Base-by-base conservation (phyloP, 2,888 invertebrate genomes). In the Macrostomum cliftonense region DNA sequence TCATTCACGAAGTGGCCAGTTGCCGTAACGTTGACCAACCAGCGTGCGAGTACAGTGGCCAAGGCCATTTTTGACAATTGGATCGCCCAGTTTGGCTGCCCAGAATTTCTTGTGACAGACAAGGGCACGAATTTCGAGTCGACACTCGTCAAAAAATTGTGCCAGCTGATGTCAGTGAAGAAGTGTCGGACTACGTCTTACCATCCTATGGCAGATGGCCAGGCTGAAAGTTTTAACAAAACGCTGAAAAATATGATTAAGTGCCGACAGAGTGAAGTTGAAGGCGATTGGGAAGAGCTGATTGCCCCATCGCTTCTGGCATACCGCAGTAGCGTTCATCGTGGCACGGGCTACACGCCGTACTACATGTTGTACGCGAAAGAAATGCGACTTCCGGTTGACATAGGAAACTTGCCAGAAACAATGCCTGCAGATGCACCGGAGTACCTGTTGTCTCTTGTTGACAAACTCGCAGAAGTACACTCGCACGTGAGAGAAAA, bases 41-140 rank as follows among this genome's bases (percentile, higher is more conserved):
- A n/a, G n/a, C n/a, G n/a, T n/a, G n/a, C n/a, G n/a, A n/a, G n/a
- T n/a, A n/a, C n/a, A n/a, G n/a, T n/a, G n/a, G n/a, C n/a, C n/a
- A n/a, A n/a, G n/a, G n/a, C n/a, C n/a, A n/a, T n/a, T n/a, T n/a
- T n/a, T n/a, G n/a, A n/a, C n/a, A n/a, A n/a, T n/a, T n/a, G n/a
- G n/a, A n/a, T n/a, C n/a, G n/a, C n/a, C n/a, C n/a, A n/a, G n/a
- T 54, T 51, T 50, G 55, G 54, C 2, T 36, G 54, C 36, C 53
- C 54, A 2, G 12, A 45, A 11, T 4, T 36, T 5, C 45, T 56
- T 14, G 48, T 52, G n/a, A 48, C 52, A 50, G 17, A n/a, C n/a
- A n/a, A n/a, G n/a, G 52, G 54, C 7, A 19, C 47, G 28, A 46
- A 56, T n/a, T 55, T 51, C 39, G 51, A 52, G 42, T 42, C 51